Evolutionary conservation across 1,140 invertebrate species (phyloP).

Genomic region (Caenorhabditis brenneri): DNA sequence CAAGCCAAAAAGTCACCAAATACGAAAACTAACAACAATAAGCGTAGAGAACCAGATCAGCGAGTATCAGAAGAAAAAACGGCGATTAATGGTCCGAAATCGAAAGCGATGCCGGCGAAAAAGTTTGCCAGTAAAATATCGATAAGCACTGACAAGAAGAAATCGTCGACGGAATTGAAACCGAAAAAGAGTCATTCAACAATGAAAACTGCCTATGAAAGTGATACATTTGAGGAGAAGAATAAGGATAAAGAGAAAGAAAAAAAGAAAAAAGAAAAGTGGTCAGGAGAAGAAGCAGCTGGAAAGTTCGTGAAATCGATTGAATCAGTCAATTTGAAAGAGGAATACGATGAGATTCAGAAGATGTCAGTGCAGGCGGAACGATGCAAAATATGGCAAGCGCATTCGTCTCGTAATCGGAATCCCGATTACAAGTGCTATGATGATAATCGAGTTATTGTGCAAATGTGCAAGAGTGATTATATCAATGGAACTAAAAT

Average conservation of each 20-base stretch:
- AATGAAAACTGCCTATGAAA: not conserved
- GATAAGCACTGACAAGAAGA: not conserved
- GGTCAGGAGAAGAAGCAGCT: constrained; percentile 2
- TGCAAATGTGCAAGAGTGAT: constrained; percentile 15
- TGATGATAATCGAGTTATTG: constrained; percentile 15
- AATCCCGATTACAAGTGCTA: constrained; percentile 13
- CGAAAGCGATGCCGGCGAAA: not conserved
- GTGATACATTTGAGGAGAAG: not conserved
- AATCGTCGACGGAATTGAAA: not conserved
- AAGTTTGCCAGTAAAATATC: not conserved
- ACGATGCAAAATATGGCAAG: not conserved
- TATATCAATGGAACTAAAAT: constrained; percentile 24
- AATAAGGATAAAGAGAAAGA: not conserved
- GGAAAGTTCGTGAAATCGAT: not conserved
- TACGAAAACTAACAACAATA: constrained; percentile 6
- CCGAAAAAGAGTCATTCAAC: not conserved
- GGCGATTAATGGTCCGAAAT: not conserved
- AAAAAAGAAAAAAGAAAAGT: constrained; percentile 23
- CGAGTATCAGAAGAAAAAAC: constrained; percentile 3
- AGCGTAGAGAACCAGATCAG: not conserved
- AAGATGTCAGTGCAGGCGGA: not conserved
- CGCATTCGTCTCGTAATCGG: not conserved
- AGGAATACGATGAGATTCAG: constrained; percentile 9
- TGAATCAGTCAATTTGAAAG: not conserved
- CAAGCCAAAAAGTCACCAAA: not conserved